A percentile compares a stretch with the other conserved stretches of the same genome.
phyloP scores from a whole-genome alignment of 1,140 invertebrate species.

The Phthorimaea operculella region DNA sequence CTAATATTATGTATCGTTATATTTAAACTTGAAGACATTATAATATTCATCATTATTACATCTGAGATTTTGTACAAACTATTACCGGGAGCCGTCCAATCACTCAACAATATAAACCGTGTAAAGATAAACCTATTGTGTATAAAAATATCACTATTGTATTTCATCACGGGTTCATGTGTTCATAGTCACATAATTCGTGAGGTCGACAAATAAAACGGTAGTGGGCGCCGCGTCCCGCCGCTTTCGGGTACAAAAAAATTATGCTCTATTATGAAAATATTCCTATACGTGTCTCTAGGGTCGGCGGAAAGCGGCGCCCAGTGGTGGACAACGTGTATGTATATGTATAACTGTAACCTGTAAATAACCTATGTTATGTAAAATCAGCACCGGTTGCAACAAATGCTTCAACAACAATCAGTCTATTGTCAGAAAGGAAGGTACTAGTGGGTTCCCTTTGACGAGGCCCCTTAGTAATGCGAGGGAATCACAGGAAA shows the following conservation, averaged over 20 bases:
- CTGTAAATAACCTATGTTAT: constrained; percentile 65
- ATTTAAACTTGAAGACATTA: constrained; percentile 41
- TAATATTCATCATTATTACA: constrained; percentile 42
- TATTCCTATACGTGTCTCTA: constrained; percentile 39
- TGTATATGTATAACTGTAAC: constrained; percentile 56
- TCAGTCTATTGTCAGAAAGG: constrained; percentile 67
- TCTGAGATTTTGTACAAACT: constrained; percentile 59
- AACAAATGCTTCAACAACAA: constrained; percentile 66
- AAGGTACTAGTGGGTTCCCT: constrained; percentile 47
- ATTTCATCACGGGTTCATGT: constrained; percentile 30
- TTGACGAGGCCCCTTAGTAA: constrained; percentile 44
- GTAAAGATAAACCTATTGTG: constrained; percentile 66
- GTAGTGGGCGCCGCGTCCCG: constrained; percentile 30
- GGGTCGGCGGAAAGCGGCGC: constrained; percentile 30
- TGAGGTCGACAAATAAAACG: constrained; percentile 52
- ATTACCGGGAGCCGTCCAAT: constrained; percentile 64
- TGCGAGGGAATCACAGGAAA: background rate
- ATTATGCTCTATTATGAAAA: constrained; percentile 60
- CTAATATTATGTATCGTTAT: constrained; percentile 25
- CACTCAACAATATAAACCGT: constrained; percentile 64
- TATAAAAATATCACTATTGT: constrained; percentile 67
- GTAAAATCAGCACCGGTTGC: constrained; percentile 66
- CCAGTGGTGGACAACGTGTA: constrained; percentile 46
- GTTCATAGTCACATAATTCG: constrained; percentile 20
- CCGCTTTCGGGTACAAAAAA: constrained; percentile 47